phyloP scores from a whole-genome alignment of 2,797 vertebrate species.

The Peromyscus melanophrys region DNA sequence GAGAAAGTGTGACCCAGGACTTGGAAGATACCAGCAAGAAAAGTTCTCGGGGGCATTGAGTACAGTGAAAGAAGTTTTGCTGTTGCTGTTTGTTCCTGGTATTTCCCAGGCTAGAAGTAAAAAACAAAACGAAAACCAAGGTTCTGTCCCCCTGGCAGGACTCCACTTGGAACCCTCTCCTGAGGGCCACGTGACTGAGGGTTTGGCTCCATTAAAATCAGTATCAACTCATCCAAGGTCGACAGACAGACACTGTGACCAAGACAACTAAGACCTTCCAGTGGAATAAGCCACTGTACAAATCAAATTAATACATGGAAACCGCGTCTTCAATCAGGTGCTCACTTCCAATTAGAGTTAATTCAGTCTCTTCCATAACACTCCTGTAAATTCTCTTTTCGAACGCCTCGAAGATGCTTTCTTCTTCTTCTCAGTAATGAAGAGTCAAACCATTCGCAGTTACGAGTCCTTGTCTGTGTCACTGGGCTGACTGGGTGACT shows the following conservation, averaged over 20 bases:
- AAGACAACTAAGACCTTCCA: conserved; percentile 42
- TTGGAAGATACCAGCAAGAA: not conserved
- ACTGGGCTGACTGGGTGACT: conserved; percentile 24
- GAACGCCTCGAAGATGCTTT: conserved; percentile 49
- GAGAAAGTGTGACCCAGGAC: not conserved
- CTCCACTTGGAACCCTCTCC: not conserved
- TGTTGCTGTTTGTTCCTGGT: not conserved
- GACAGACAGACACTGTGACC: not conserved
- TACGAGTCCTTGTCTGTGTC: not conserved
- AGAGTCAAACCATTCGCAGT: conserved; percentile 63
- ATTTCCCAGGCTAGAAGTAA: not conserved
- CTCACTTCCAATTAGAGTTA: conserved; percentile 60
- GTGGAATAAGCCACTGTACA: conserved; percentile 36
- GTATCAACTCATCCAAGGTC: conserved; percentile 19
- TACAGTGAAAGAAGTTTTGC: not conserved
- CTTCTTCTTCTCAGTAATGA: conserved; percentile 1
- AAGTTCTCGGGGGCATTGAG: not conserved
- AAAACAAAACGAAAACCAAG: not conserved
- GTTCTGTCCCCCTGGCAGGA: not conserved
- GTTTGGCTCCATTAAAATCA: conserved; percentile 40
- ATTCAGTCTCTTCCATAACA: conserved; percentile 68
- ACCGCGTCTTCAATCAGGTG: conserved; percentile 57
- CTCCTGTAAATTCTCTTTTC: not conserved
- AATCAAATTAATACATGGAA: conserved; percentile 64
- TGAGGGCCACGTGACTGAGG: not conserved